A percentile compares a stretch with the other conserved stretches of the same genome.
Evolutionary conservation across 2,888 invertebrate species (phyloP).

Genomic region (Thecocarcelia acutangulata): DNA sequence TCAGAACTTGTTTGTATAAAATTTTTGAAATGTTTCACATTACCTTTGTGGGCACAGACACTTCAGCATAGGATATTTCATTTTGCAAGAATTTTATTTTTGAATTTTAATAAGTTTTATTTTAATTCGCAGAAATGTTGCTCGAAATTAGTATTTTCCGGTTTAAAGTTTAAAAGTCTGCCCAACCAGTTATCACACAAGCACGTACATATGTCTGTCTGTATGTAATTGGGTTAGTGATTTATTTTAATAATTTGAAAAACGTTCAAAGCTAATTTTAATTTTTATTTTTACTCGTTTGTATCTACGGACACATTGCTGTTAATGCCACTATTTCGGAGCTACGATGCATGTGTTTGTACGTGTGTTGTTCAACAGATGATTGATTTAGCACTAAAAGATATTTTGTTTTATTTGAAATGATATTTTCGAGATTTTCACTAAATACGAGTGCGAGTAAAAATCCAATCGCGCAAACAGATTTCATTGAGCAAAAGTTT

Average conservation of each 20-base stretch:
- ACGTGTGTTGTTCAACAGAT: slow-evolving; percentile 29
- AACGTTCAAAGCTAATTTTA: slow-evolving; percentile 29
- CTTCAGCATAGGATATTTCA: slow-evolving; percentile 21
- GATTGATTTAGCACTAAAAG: slow-evolving; percentile 34
- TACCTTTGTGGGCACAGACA: slow-evolving; percentile 45
- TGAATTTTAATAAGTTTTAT: slow-evolving; percentile 3
- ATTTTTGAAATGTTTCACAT: neutral
- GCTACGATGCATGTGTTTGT: no score
- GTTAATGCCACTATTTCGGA: slow-evolving; percentile 24
- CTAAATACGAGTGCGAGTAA: slow-evolving; percentile 4
- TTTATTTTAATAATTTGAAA: slow-evolving; percentile 17
- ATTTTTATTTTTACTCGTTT: no score
- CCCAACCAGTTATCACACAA: slow-evolving; percentile 13
- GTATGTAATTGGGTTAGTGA: slow-evolving; percentile 8
- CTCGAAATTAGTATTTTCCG: slow-evolving; percentile 44
- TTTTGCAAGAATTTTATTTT: slow-evolving; percentile 18
- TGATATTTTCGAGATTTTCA: slow-evolving; percentile 6
- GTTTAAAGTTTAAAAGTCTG: slow-evolving; percentile 19
- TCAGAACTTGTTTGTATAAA: neutral
- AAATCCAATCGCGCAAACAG: slow-evolving; percentile 1
- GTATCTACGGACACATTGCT: slow-evolving; percentile 13
- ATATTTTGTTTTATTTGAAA: slow-evolving; percentile 12
- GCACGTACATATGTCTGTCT: neutral
- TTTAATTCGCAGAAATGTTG: neutral
- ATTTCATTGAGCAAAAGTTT: slow-evolving; percentile 16